Evolutionary conservation across 2,797 vertebrate genomes (phyloP).

Genomic region (Rousettus madagascariensis): DNA sequence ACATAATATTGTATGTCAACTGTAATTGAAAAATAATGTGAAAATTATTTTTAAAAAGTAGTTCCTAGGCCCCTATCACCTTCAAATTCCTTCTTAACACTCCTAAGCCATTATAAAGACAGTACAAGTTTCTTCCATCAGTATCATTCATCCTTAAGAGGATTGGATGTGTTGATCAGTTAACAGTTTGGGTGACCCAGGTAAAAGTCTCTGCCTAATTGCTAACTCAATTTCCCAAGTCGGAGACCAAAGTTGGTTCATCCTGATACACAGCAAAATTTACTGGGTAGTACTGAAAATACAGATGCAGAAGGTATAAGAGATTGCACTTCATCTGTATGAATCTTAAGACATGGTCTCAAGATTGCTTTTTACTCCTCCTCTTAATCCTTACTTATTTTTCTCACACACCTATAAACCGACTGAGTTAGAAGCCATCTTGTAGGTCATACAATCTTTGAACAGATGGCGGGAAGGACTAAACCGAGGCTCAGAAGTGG

Average conservation of each 20-base stretch:
- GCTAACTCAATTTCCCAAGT: background rate
- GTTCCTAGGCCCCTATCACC: background rate
- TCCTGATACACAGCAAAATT: background rate
- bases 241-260: background rate
- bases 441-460: background rate
- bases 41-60: background rate
- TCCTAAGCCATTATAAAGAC: background rate
- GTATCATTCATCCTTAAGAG: background rate
- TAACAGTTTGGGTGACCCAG: background rate
- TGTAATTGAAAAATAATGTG: too few relatives aligned
- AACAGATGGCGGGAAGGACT: background rate
- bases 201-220: background rate
- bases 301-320: background rate
- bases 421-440: background rate
- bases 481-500: background rate
- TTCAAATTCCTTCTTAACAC: background rate
- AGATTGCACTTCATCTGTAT: background rate
- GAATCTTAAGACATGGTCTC: background rate
- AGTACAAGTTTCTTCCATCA: background rate
- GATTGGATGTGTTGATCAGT: background rate
- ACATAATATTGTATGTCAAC: too few relatives aligned
- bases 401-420: background rate
- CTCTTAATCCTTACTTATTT: background rate
- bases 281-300: background rate
- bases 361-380: background rate